A percentile compares a stretch with the other conserved stretches of the same genome.
These are phyloP conservation scores for Spodoptera litura DNA, from an alignment of 1,140 invertebrate genomes.

Conservation along the genomic window DNA sequence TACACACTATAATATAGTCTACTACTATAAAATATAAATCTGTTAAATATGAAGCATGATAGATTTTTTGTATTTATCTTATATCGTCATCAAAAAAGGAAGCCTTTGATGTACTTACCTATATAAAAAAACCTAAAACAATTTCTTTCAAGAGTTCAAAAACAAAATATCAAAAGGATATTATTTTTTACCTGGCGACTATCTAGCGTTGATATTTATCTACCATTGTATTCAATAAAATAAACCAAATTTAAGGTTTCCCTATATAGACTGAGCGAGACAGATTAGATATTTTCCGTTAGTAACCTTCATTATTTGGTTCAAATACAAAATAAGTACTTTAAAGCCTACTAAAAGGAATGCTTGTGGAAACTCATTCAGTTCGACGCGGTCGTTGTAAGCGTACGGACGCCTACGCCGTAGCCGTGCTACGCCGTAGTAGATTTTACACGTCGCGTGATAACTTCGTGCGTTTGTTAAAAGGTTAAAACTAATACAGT, in stretches of 20 bases:
- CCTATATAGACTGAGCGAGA: not conserved
- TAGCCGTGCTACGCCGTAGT: constrained; percentile 51
- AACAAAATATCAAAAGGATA: too few species aligned
- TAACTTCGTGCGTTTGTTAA: constrained; percentile 56
- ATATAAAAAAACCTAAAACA: too few species aligned
- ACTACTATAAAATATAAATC: too few species aligned
- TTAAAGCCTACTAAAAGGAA: constrained; percentile 61
- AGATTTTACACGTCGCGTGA: constrained; percentile 44
- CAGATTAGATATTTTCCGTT: constrained; percentile 37
- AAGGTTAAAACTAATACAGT: constrained; percentile 42
- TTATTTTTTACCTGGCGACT: too few species aligned
- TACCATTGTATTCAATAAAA: not conserved
- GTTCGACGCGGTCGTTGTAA: constrained; percentile 65
- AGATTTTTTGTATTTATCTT: too few species aligned
- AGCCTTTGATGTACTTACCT: too few species aligned
- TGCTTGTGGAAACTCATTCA: constrained; percentile 58
- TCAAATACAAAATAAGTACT: constrained; percentile 64
- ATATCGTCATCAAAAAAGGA: too few species aligned
- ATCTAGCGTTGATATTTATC: not conserved
- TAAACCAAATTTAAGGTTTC: not conserved
- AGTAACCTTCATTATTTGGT: constrained; percentile 55
- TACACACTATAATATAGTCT: too few species aligned
- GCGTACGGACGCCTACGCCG: constrained; percentile 64
- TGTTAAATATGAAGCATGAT: too few species aligned
- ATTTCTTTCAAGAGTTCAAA: too few species aligned